Base-by-base conservation (phyloP, 2,113 vertebrate species). In the Lethenteron reissneri region DNA sequence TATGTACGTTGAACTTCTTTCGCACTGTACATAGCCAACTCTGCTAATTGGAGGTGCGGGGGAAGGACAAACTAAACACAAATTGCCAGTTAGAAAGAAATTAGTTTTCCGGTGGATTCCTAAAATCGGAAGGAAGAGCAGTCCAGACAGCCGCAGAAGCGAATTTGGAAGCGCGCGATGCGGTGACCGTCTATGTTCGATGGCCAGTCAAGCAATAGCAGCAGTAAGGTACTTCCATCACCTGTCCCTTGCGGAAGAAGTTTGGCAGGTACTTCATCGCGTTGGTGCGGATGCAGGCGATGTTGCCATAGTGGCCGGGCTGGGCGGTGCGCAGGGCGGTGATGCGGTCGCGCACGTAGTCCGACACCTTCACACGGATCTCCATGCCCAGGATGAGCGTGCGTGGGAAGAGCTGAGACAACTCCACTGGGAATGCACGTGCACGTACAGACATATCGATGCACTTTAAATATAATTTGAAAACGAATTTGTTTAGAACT, bases 221-320 rank as follows among this genome's bases (percentile, higher is more conserved):
- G 41, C 41, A 41, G 41, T 41, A 41, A 41, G 41, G 41, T 5
- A 41, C 4, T 41, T 41, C 41, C 41, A 41, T 69, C 71, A 92
- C 89, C 85, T 94, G 89, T 73, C 84, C 88, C 76, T 92, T 92
- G n/a, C 2, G 71, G 76, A 94, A 94, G 80, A 86, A 92, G 81
- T 90, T 94, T 69, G 89, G 89, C 70, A 94, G 83, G 72, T 92
- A 87, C 75, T 94, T 94, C 89, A 94, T 94, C n/a, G 89, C 89
- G 57, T 94, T 94, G 77, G 85, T 88, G 59, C 89, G 84, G 71
- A 94, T 75, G 76, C 89, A 92, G 74, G 88, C 87, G 3, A 94
- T 87, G 80, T 94, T 92, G 83, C 89, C 86, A 80, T 87, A 94
- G 56, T 78, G 78, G 7, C 85, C 86, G 2, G 82, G 80, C 1